Base-by-base conservation (phyloP, 2,797 vertebrate species). In the Cottoperca gobio region DNA sequence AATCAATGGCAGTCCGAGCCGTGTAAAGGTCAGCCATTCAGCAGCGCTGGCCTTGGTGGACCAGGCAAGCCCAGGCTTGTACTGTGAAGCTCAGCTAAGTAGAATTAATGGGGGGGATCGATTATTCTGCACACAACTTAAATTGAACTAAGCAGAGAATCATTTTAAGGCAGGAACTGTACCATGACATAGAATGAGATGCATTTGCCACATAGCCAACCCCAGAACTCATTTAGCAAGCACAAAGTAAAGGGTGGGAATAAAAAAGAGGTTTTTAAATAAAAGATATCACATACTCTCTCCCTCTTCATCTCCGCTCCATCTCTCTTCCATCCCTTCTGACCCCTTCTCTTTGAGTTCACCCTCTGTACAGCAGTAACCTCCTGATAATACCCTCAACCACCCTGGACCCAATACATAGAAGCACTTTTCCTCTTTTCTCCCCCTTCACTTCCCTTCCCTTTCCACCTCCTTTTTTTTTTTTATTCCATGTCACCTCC, bases 11-110 rank as follows among this genome's bases (percentile, higher is more conserved):
- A 86, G 91, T 87, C 84, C 85, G 77, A 94, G 92, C 89, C 85
- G 78, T 92, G 91, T 94, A 94, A 95, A 95, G 94, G 95, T 95
- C 94, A 95, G 92, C 90, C 87, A 83, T 90, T 94, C 90, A 89
- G 93, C 90, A 83, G 89, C 88, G 78, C 84, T 87, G 92, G 94
- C 92, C 94, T 94, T 92, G 89, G 92, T 91, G 92, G 91, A 88
- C 88, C 85, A 85, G 91, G 92, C 88, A 82, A 91, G 91, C 90
- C 88, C 85, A 70, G 84, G 91, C 93, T 93, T 93, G 94, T 95
- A 94, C 91, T 82, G 90, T 86, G 85, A 88, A 86, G 91, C 88
- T 83, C 88, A 50, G 88, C 93, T 95, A 94, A 94, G 93, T 94
- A 94, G 89, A 95, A 95, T 95, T 94, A 95, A 95, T 94, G 92